Evolutionary conservation across 2,797 vertebrate genomes (phyloP).

Genomic region (Pangasius macronema): DNA sequence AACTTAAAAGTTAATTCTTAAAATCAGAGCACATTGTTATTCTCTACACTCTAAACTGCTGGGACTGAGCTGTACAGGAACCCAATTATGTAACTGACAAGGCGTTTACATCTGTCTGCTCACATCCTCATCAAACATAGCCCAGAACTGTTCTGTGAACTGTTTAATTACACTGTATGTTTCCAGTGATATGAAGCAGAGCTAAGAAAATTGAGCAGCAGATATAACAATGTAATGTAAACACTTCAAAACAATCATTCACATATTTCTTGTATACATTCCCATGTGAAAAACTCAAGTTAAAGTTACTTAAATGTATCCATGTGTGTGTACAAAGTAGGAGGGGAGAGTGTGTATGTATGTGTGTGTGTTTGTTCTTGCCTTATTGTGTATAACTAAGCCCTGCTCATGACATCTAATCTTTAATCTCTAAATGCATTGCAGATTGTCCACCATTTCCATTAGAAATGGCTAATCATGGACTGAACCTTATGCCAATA

Average conservation of each 20-base stretch:
- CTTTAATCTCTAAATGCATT: not conserved
- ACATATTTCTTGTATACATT: not conserved
- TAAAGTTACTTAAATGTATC: not conserved
- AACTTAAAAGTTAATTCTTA: not conserved
- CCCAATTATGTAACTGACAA: slow-evolving; percentile 40
- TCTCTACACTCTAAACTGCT: not conserved
- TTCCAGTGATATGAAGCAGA: not conserved
- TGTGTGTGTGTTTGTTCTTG: not conserved
- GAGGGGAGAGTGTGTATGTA: not conserved
- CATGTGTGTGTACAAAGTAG: not conserved
- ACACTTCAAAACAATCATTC: slow-evolving; percentile 3
- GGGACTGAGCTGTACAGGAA: slow-evolving; percentile 19
- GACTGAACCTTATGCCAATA: too few relatives aligned
- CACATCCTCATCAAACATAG: slow-evolving; percentile 28
- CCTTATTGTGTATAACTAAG: not conserved
- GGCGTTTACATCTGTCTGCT: slow-evolving; percentile 38
- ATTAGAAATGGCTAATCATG: not conserved
- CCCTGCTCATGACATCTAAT: not conserved
- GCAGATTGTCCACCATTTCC: slow-evolving; percentile 1
- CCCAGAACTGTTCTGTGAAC: not conserved
- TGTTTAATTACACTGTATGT: not conserved
- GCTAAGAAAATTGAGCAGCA: not conserved
- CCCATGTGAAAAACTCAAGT: not conserved
- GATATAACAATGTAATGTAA: not conserved
- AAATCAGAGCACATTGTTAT: not conserved